Percentiles rank a stretch among this genome's conserved stretches.
These are phyloP conservation scores for Agonopterix heracliana DNA, from an alignment of 2,888 invertebrate species.

Conservation along the genomic window DNA sequence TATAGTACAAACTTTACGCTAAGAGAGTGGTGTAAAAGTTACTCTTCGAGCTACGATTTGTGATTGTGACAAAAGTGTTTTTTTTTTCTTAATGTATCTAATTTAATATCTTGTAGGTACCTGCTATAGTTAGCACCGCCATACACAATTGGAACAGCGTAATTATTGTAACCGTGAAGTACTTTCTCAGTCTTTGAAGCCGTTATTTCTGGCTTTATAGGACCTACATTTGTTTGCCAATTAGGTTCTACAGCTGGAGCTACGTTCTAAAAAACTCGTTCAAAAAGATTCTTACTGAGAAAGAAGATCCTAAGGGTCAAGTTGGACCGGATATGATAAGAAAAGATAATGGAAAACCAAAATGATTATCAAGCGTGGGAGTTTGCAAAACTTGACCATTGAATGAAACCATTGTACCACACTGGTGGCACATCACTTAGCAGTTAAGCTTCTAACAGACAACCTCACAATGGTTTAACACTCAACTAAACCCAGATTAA, in stretches of 20 bases:
- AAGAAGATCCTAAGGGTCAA: too few relatives aligned
- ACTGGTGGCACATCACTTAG: conserved; percentile 53
- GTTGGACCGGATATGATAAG: too few relatives aligned
- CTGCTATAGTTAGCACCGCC: conserved; percentile 78
- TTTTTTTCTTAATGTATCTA: too few relatives aligned
- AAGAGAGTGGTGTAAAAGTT: too few relatives aligned
- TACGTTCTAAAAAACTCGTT: too few relatives aligned
- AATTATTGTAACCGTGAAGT: conserved; percentile 66
- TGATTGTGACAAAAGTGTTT: too few relatives aligned
- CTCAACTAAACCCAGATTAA: conserved; percentile 63
- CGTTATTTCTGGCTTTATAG: conserved; percentile 23
- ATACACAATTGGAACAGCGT: conserved; percentile 81
- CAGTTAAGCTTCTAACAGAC: conserved; percentile 33
- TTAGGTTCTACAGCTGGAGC: conserved; percentile 31
- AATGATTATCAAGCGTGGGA: conserved; percentile 41
- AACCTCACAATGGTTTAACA: conserved; percentile 53
- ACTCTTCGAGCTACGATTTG: too few relatives aligned
- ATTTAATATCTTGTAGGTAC: conserved; percentile 18
- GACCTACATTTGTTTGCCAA: conserved; percentile 23
- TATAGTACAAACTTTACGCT: too few relatives aligned
- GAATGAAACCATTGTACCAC: conserved; percentile 34
- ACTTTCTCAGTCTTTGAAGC: conserved; percentile 47
- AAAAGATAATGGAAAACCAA: too few relatives aligned
- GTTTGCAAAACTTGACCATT: conserved; percentile 16
- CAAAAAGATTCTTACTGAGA: too few relatives aligned